Percentiles rank a stretch among this genome's conserved stretches.
These are phyloP conservation scores for Oryctolagus cuniculus DNA, from an alignment of 2,113 vertebrate genomes.

Conservation along the genomic window mOryCun1.1 NC_091442.1:57022001-57022500, in stretches of 20 bases:
- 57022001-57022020: background rate
- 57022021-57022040: background rate
- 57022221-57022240: constrained; percentile 2
- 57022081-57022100: background rate
- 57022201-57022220: background rate
- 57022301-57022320: background rate
- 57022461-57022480: no score
- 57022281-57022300: background rate
- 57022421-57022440: background rate
- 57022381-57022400: constrained; percentile 9
- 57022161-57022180: background rate
- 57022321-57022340: background rate
- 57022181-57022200: background rate
- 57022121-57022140: background rate
- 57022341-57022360: background rate
- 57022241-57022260: constrained; percentile 59
- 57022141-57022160: background rate
- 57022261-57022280: background rate
- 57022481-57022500: no score
- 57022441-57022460: no score
- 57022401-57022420: background rate
- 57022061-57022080: background rate
- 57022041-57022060: constrained; percentile 22
- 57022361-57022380: constrained; percentile 37
- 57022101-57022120: constrained; percentile 3